Evolutionary conservation across 2,888 invertebrate species (phyloP).

Genomic region (Osedax frankpressi): DNA sequence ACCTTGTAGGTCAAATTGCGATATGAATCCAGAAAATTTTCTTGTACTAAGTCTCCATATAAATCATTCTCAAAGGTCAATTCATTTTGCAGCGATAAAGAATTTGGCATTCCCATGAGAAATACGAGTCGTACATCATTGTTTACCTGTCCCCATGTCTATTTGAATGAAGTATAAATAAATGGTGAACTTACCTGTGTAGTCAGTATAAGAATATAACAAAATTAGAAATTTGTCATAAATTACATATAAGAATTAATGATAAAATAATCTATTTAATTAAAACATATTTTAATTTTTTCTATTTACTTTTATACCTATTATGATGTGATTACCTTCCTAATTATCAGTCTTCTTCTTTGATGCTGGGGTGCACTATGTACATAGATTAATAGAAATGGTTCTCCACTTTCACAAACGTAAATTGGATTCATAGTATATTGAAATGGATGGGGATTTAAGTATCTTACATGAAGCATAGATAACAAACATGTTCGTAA

Average conservation of each 20-base stretch:
- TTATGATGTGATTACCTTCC: too few relatives aligned
- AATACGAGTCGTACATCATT: constrained; percentile 36
- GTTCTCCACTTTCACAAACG: constrained; percentile 27
- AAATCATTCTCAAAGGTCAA: constrained; percentile 35
- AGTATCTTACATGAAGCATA: not conserved
- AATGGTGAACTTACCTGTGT: too few relatives aligned
- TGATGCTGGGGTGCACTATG: constrained; percentile 40
- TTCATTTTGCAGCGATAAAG: constrained; percentile 30
- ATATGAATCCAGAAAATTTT: constrained; percentile 46
- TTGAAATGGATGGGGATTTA: constrained; percentile 33
- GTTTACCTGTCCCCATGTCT: not conserved
- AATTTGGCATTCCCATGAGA: constrained; percentile 34
- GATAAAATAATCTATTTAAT: not conserved
- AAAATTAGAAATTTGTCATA: not conserved
- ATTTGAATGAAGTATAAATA: not conserved
- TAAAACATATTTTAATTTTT: too few relatives aligned
- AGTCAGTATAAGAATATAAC: too few relatives aligned
- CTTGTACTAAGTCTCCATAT: constrained; percentile 43
- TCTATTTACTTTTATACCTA: too few relatives aligned
- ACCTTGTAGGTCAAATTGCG: constrained; percentile 47
- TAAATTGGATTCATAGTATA: constrained; percentile 32
- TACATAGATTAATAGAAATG: constrained; percentile 35
- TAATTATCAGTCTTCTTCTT: constrained; percentile 35
- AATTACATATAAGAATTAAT: not conserved
- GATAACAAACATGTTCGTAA: not conserved